Evolutionary conservation across 2,888 invertebrate genomes (phyloP), one percentile per base, ranked within the genome.

Genomic region (Cyclophora punctaria): DNA sequence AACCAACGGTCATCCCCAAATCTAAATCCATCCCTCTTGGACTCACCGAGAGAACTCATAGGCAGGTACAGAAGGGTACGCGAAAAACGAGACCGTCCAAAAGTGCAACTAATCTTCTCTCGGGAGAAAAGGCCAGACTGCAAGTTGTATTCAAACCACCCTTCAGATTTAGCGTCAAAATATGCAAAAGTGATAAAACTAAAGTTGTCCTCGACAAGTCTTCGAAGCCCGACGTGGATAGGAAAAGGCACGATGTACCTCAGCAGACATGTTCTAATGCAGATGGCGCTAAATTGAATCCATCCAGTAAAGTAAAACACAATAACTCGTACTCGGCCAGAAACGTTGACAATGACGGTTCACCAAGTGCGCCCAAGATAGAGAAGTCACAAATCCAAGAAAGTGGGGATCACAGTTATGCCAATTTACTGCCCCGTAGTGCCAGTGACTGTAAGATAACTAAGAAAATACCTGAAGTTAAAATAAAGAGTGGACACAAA

Each of bases 71-170:
- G 54, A 90, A 91, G 60, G 89, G 89, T 43, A 89, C 91, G 2
- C 70, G 84, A 47, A 87, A 89, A 69, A 81, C 89, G 34, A 81
- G 90, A 67, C 88, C 90, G 58, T 92, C 92, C 60, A 93, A 93
- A 67, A 94, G 94, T 66, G 91, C 93, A 55, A 93, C 93, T 20
- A 93, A 93, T 67, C 87, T 94, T 42, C 79, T 91, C n/a, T 84
- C 89, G 44, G 88, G 89, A 50, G 91, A 91, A 64, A 94, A 94
- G 73, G 92, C 95, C 6, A 91, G 94, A 59, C 83, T 96, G 34
- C 96, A 96, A 78, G 95, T 96, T 41, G 94, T 96, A 35, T 96
- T 95, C 76, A 95, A 95, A 73, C 95, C 96, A 48, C 96, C 96
- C 6, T 96, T 96, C 80, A 94, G 95, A 69, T 95, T 96, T 78